phyloP scores from a whole-genome alignment of 2,797 vertebrate genomes.

The Mycteria americana region DNA sequence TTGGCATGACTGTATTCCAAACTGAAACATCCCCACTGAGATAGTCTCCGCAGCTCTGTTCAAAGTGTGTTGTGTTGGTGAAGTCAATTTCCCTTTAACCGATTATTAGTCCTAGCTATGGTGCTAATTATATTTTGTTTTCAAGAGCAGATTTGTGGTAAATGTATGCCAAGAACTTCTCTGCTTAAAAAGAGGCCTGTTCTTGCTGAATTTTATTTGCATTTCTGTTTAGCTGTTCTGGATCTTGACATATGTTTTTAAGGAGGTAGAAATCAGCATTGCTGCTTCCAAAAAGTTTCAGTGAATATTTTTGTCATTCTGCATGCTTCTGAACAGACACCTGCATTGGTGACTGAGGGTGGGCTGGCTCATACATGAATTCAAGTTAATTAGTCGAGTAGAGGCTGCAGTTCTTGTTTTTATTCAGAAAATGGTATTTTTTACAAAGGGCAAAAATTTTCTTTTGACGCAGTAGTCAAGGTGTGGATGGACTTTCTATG shows the following conservation, averaged over 20 bases:
- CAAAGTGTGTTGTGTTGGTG: neutral
- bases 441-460: neutral
- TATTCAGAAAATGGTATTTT: neutral
- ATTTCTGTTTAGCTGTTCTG: constrained; percentile 20
- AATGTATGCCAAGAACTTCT: neutral
- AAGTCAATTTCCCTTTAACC: constrained; percentile 22
- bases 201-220: neutral
- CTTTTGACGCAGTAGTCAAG: neutral
- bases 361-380: neutral
- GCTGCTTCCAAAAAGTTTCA: constrained; percentile 25
- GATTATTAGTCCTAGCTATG: constrained; percentile 12
- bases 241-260: neutral
- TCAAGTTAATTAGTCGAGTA: constrained; percentile 32
- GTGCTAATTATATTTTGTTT: neutral
- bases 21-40: neutral
- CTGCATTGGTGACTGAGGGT: neutral
- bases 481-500: neutral
- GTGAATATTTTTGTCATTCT: constrained; percentile 15
- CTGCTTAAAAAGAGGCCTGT: neutral
- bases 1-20: neutral
- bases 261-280: constrained; percentile 26
- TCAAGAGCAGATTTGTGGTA: neutral
- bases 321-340: constrained; percentile 30
- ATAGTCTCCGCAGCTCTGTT: neutral
- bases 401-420: neutral